These are phyloP conservation scores for Tenodera sinensis DNA, from an alignment of 2,888 invertebrate genomes.

Conservation along the genomic window DNA sequence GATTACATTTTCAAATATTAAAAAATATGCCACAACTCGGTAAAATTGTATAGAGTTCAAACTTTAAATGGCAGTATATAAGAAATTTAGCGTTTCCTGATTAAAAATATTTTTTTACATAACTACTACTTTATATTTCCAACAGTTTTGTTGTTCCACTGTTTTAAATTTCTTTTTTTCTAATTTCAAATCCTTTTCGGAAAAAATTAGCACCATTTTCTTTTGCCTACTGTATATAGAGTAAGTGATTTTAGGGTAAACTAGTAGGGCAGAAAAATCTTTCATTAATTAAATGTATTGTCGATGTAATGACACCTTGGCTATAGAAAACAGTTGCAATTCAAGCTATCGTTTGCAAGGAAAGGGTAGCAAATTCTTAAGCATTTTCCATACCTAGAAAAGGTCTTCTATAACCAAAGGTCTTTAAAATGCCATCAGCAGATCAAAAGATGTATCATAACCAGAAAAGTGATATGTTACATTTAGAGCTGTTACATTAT, in stretches of 20 bases:
- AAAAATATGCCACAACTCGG: conserved; percentile 21
- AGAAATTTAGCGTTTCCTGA: conserved; percentile 15
- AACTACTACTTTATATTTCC: neutral
- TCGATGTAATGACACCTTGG: neutral
- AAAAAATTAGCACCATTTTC: conserved; percentile 20
- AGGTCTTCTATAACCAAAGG: neutral
- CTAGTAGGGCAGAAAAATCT: neutral
- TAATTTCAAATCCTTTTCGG: neutral
- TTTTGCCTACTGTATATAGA: neutral
- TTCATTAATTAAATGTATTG: neutral
- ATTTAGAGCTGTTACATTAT: conserved; percentile 6
- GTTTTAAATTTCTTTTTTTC: neutral
- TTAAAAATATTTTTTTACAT: conserved; percentile 23
- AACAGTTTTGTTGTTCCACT: neutral
- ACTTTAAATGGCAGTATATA: conserved; percentile 20
- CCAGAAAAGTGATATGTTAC: conserved; percentile 6
- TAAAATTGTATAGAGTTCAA: conserved; percentile 17
- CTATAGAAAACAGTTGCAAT: neutral
- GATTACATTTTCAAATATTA: conserved; percentile 23
- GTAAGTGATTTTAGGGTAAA: neutral
- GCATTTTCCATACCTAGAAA: neutral
- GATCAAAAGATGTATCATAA: neutral
- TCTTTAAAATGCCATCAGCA: neutral
- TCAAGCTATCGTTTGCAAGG: neutral
- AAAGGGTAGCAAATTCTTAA: neutral